Percentiles rank a stretch among this genome's conserved stretches.
phyloP scores from a whole-genome alignment of 2,888 invertebrate genomes.

The Lagria hirta region DNA sequence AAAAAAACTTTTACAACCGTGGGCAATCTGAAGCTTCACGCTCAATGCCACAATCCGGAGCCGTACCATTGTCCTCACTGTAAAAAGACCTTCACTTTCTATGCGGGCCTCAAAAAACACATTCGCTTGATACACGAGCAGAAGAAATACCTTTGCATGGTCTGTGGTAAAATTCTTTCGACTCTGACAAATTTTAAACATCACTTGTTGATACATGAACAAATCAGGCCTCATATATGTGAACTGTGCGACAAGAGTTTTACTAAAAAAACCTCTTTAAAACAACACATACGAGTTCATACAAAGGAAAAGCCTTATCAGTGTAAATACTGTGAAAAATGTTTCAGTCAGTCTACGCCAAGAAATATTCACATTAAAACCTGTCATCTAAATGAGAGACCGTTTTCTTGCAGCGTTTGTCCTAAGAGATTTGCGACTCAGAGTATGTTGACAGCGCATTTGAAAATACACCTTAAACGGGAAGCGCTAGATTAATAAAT shows the following conservation, averaged over 20 bases:
- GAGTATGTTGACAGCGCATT: no score
- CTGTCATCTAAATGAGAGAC: no score
- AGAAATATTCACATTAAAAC: no score
- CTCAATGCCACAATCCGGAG: background rate
- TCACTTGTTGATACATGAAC: background rate
- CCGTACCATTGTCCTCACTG: background rate
- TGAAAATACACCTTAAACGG: no score
- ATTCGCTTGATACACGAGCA: background rate
- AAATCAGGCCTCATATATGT: constrained; percentile 56
- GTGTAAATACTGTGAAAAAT: no score
- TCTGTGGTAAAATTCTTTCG: background rate
- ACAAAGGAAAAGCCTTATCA: constrained; percentile 32
- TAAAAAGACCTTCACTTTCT: background rate
- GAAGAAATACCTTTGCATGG: background rate
- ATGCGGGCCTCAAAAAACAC: background rate
- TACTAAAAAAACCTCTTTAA: background rate
- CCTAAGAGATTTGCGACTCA: no score
- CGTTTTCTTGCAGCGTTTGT: no score
- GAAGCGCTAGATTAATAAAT: no score
- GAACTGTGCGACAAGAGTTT: constrained; percentile 67
- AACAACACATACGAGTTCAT: constrained; percentile 5
- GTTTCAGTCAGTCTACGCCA: no score
- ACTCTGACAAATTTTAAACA: background rate
- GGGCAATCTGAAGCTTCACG: background rate
- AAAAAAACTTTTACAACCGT: background rate